phyloP scores from a whole-genome alignment of 2,797 vertebrate genomes.

The Amphiprion clarkii region DNA sequence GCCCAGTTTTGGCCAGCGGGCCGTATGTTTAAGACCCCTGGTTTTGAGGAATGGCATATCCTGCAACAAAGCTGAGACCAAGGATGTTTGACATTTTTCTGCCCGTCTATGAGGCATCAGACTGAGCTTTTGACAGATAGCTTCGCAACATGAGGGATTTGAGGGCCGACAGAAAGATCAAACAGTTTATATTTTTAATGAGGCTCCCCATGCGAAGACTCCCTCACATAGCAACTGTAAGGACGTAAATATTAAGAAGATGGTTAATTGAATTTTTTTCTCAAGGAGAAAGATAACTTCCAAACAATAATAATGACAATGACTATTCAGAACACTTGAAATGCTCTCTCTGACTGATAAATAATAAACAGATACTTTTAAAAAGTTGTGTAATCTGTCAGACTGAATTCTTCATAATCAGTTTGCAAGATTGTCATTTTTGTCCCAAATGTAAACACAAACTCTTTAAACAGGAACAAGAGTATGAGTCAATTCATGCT shows the following conservation, averaged over 20 bases:
- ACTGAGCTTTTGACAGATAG: constrained; percentile 49
- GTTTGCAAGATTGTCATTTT: no score
- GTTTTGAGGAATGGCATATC: constrained; percentile 3
- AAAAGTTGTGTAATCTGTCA: constrained; percentile 8
- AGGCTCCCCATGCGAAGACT: constrained; percentile 31
- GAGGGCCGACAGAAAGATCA: constrained; percentile 47
- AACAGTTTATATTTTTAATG: constrained; percentile 65
- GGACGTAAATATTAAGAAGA: constrained; percentile 43
- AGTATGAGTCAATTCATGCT: no score
- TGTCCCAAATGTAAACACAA: not conserved
- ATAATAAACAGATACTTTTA: constrained; percentile 13
- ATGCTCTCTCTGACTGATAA: not conserved
- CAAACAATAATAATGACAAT: constrained; percentile 18
- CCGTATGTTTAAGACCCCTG: no score
- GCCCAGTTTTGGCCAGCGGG: no score
- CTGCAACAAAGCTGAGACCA: not conserved
- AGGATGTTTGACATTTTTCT: not conserved
- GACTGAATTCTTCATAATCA: not conserved
- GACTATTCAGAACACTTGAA: constrained; percentile 15
- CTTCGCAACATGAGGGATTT: constrained; percentile 35
- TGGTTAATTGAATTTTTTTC: constrained; percentile 1
- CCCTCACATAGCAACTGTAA: constrained; percentile 15
- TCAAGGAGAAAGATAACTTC: not conserved
- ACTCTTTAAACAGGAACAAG: not conserved
- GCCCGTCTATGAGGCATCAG: constrained; percentile 7